Percentiles rank a stretch among this genome's conserved stretches.
These are phyloP conservation scores for Parnassius orleans DNA, from an alignment of 2,888 invertebrate species.

Conservation along the genomic window DNA sequence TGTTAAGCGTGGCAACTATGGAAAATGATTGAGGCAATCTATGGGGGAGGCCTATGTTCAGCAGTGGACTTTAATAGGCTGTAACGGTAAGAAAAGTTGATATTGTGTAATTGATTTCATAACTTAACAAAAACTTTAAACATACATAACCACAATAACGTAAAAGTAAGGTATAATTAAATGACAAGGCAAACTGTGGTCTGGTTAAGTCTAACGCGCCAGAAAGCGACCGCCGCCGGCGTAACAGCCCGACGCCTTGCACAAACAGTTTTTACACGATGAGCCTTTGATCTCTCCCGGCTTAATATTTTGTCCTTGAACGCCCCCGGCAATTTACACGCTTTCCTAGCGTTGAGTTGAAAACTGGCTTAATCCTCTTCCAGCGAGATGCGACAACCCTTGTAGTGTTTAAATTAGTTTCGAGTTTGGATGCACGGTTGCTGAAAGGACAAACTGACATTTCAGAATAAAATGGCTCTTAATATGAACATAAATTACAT, in stretches of 20 bases:
- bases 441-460: not conserved
- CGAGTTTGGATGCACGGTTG: not conserved
- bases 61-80: no score
- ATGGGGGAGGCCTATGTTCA: no score
- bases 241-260: slow-evolving; percentile 30
- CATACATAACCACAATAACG: no score
- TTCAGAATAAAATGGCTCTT: not conserved
- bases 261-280: slow-evolving; percentile 47
- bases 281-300: slow-evolving; percentile 51
- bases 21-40: no score
- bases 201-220: not conserved
- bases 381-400: slow-evolving; percentile 4
- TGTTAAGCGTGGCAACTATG: no score
- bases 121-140: no score
- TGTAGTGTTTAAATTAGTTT: slow-evolving; percentile 27
- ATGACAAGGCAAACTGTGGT: no score
- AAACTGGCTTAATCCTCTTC: slow-evolving; percentile 12
- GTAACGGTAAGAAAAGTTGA: no score
- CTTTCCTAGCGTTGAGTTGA: slow-evolving; percentile 14
- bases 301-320: slow-evolving; percentile 47
- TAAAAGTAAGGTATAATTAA: no score
- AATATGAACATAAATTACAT: no score
- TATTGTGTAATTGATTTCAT: no score
- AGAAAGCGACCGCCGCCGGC: slow-evolving; percentile 2
- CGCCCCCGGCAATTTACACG: slow-evolving; percentile 27